phyloP scores from a whole-genome alignment of 2,797 vertebrate species.

The Dromococcyx pavoninus region DNA sequence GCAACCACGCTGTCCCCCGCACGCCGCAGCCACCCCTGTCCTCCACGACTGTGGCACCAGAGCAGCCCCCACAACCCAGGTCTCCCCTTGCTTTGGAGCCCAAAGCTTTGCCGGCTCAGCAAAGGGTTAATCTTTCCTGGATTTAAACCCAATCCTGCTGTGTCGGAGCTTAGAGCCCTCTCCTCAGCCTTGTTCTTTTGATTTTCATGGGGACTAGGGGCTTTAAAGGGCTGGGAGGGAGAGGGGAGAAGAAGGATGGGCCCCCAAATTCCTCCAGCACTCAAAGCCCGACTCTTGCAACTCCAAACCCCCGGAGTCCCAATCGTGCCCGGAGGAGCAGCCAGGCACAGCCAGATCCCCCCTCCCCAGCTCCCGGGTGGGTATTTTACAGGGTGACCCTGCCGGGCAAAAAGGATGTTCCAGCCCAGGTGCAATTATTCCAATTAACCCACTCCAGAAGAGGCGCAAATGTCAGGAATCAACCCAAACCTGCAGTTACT shows the following conservation, averaged over 20 bases:
- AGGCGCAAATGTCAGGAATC: background rate
- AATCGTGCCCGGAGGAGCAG: background rate
- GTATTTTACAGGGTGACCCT: background rate
- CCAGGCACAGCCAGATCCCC: fast-evolving
- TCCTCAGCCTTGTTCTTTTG: slow-evolving; percentile 54
- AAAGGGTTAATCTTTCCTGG: slow-evolving; percentile 61
- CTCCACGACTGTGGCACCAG: background rate
- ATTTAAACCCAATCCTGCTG: slow-evolving; percentile 67
- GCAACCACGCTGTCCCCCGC: background rate
- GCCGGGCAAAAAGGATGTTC: background rate
- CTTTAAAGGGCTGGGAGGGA: background rate
- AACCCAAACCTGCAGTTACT: background rate
- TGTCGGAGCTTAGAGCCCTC: slow-evolving; percentile 62
- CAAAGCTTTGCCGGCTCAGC: background rate
- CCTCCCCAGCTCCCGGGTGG: too few species aligned
- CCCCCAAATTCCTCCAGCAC: background rate
- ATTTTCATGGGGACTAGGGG: slow-evolving; percentile 56
- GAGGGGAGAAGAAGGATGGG: background rate
- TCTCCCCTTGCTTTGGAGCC: background rate
- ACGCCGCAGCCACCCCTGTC: background rate
- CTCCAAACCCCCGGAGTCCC: background rate
- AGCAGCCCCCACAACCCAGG: background rate
- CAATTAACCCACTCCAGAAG: background rate
- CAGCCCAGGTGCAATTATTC: background rate
- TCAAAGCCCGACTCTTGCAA: background rate